Evolutionary conservation across 2,888 invertebrate genomes (phyloP).

Genomic region (Mactromeris polynyma): DNA sequence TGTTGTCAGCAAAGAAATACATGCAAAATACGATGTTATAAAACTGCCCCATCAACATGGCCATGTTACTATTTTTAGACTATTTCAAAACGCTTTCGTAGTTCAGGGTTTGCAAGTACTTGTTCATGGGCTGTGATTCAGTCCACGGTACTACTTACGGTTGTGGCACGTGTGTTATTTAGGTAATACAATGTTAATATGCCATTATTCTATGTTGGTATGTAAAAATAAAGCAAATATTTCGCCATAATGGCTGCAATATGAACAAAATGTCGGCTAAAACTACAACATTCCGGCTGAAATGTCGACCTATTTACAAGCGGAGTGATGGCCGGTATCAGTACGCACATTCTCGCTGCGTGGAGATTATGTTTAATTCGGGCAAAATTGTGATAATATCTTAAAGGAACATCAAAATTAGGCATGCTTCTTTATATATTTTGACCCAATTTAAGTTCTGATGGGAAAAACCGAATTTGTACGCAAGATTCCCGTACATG

Average conservation of each 20-base stretch:
- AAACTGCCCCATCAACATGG: constrained; percentile 68
- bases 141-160: constrained; percentile 78
- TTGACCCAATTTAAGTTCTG: not conserved
- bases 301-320: constrained; percentile 62
- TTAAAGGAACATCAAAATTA: not conserved
- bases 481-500: not conserved
- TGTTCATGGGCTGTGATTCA: constrained; percentile 75
- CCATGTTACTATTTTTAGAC: constrained; percentile 74
- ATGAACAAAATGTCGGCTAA: constrained; percentile 28
- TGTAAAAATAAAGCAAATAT: constrained; percentile 15
- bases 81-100: constrained; percentile 59
- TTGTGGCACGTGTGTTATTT: not conserved
- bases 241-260: constrained; percentile 68
- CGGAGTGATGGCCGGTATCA: constrained; percentile 74
- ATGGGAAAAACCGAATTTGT: constrained; percentile 9
- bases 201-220: not conserved
- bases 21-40: constrained; percentile 70
- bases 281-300: constrained; percentile 16
- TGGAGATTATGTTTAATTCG: not conserved
- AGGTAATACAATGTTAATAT: not conserved
- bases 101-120: constrained; percentile 78
- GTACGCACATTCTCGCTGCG: constrained; percentile 61
- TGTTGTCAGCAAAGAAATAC: constrained; percentile 27
- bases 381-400: not conserved
- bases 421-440: not conserved